Evolutionary conservation across 2,113 vertebrate genomes (phyloP).

Genomic region (Chlorodrepanis virens): DNA sequence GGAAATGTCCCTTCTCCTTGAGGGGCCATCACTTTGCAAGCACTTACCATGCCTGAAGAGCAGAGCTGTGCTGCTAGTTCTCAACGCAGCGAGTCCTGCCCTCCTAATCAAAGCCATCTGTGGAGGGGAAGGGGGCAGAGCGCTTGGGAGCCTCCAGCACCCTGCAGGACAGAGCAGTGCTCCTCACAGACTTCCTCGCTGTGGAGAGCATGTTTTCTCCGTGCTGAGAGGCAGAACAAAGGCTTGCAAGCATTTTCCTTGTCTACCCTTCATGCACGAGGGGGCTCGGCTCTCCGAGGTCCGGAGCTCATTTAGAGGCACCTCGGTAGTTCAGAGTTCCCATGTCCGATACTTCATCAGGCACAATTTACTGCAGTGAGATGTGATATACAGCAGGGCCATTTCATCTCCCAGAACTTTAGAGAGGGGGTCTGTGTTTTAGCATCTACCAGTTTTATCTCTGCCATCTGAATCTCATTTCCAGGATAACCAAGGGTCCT

Average conservation of each 20-base stretch:
- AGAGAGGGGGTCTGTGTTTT: slow-evolving; percentile 62
- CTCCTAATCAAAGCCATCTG: not conserved
- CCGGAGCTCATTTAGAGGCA: slow-evolving; percentile 62
- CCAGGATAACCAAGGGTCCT: slow-evolving; percentile 54
- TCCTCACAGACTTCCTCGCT: not conserved
- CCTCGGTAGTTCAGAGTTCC: slow-evolving; percentile 64
- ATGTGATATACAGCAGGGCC: slow-evolving; percentile 77
- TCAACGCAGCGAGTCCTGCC: not conserved
- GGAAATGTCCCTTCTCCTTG: slow-evolving; percentile 47
- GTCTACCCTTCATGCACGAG: slow-evolving; percentile 9
- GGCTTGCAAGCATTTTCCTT: not conserved
- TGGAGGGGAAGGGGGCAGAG: not conserved
- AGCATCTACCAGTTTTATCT: slow-evolving; percentile 71
- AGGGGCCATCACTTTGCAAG: slow-evolving; percentile 19
- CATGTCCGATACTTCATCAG: slow-evolving; percentile 65
- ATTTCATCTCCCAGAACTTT: slow-evolving; percentile 67
- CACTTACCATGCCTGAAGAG: not conserved
- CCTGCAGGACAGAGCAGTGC: not conserved
- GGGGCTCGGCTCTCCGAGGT: slow-evolving; percentile 11
- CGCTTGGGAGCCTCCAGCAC: not conserved
- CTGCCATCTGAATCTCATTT: slow-evolving; percentile 74
- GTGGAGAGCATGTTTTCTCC: not conserved
- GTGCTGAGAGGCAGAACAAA: not conserved
- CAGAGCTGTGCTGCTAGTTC: not conserved
- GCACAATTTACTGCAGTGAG: slow-evolving; percentile 73